These are phyloP conservation scores for Menura novaehollandiae DNA, from an alignment of 2,113 vertebrate species.

Conservation along the genomic window DNA sequence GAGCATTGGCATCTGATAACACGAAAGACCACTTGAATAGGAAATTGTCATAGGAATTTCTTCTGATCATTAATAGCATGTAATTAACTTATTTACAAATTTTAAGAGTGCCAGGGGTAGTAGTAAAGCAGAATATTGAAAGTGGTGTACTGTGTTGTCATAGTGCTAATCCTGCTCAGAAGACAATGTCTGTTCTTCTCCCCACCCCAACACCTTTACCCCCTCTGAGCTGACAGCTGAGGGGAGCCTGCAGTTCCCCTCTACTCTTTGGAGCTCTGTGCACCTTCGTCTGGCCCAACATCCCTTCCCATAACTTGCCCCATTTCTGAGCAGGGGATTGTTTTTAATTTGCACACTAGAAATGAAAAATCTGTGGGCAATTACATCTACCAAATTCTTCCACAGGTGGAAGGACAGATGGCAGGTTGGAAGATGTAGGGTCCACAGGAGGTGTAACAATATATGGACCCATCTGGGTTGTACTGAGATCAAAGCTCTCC, in stretches of 20 bases:
- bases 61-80: slow-evolving; percentile 12
- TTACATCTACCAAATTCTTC: neutral
- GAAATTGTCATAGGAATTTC: neutral
- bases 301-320: neutral
- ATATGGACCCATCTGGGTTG: slow-evolving; percentile 51
- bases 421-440: neutral
- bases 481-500: slow-evolving; percentile 16
- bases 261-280: neutral
- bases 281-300: fast-evolving
- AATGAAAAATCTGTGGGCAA: neutral
- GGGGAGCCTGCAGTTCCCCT: neutral
- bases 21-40: neutral
- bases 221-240: neutral
- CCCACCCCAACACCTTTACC: neutral
- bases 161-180: neutral
- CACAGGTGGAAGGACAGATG: slow-evolving; percentile 46
- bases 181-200: neutral
- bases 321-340: neutral
- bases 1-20: neutral
- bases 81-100: slow-evolving; percentile 21
- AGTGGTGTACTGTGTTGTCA: neutral
- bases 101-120: neutral
- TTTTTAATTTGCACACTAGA: neutral
- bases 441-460: slow-evolving; percentile 28
- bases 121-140: neutral